Percentiles rank a stretch among this genome's conserved stretches.
These are phyloP conservation scores for Procambarus virginalis DNA, from an alignment of 1,140 invertebrate genomes.

Conservation along the genomic window DNA sequence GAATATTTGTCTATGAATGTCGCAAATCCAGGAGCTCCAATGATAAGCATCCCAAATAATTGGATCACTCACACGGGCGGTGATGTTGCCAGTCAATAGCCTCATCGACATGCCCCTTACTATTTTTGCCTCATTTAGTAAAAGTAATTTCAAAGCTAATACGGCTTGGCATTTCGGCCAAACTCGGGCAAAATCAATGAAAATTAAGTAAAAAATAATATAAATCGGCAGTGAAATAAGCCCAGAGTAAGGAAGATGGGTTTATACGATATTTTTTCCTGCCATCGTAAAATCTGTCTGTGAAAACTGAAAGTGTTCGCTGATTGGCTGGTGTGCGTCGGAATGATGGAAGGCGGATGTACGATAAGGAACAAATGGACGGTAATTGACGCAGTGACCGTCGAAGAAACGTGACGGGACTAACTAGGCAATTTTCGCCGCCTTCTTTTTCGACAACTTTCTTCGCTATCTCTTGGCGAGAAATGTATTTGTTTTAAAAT, in stretches of 20 bases:
- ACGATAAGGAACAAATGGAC: constrained; percentile 42
- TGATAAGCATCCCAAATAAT: constrained; percentile 54
- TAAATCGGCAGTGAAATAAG: neutral
- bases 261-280: neutral
- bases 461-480: too few species aligned
- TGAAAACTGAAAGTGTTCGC: constrained; percentile 41
- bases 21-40: constrained; percentile 40
- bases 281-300: constrained; percentile 48
- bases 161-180: neutral
- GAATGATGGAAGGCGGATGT: constrained; percentile 34
- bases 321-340: constrained; percentile 24
- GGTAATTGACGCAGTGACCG: constrained; percentile 27
- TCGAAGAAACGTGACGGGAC: neutral
- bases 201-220: neutral
- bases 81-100: constrained; percentile 26
- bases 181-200: neutral
- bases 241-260: neutral
- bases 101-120: neutral
- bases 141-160: constrained; percentile 11
- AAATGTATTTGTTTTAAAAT: too few species aligned
- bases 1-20: neutral
- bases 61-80: constrained; percentile 34
- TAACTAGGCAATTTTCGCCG: too few species aligned
- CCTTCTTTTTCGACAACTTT: too few species aligned
- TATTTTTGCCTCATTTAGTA: constrained; percentile 1